These are phyloP conservation scores for Mustela lutreola DNA, from an alignment of 2,113 vertebrate genomes.

Conservation along the genomic window DNA sequence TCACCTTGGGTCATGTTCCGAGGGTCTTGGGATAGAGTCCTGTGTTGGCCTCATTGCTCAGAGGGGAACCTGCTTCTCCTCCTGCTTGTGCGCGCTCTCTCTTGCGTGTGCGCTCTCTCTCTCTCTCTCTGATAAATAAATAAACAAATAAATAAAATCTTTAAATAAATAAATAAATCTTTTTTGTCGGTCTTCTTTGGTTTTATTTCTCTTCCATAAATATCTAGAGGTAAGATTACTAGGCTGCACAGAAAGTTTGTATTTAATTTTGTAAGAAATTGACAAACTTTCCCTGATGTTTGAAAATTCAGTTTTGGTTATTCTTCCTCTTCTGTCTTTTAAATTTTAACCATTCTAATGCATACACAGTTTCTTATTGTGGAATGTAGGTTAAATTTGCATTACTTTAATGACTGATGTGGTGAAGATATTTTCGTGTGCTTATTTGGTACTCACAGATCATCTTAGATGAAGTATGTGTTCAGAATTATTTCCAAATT, in stretches of 20 bases:
- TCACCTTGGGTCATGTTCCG: too few relatives aligned
- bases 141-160: too few relatives aligned
- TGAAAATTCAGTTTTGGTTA: background rate
- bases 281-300: background rate
- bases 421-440: background rate
- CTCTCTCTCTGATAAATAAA: too few relatives aligned
- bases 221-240: background rate
- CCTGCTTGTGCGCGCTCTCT: too few relatives aligned
- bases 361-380: background rate
- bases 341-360: background rate
- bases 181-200: background rate
- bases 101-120: too few relatives aligned
- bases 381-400: constrained; percentile 5
- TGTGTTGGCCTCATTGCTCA: too few relatives aligned
- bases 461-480: background rate
- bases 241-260: background rate
- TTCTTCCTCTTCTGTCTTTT: background rate
- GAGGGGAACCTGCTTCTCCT: too few relatives aligned
- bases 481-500: constrained; percentile 3
- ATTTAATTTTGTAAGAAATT: constrained; percentile 47
- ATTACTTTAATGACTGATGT: background rate
- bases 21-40: too few relatives aligned
- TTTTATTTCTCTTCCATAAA: background rate
- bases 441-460: background rate
- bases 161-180: background rate